Evolutionary conservation across 1,140 invertebrate genomes (phyloP), one percentile per base, ranked within the genome.

Genomic region (Tribolium castaneum): DNA sequence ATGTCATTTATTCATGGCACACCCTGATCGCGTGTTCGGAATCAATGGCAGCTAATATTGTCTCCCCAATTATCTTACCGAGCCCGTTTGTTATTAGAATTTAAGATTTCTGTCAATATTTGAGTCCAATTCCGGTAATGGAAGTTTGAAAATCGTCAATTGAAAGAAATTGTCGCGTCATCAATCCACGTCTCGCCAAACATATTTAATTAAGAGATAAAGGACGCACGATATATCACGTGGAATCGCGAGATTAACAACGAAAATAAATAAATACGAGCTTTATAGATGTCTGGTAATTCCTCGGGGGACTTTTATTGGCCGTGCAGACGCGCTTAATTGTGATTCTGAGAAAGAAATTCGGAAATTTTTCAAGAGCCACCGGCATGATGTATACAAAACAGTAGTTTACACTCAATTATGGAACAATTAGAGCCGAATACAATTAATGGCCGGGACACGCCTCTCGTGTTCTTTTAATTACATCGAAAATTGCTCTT

Each of bases 81-180:
- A 54, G 35, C 56, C 45, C 66, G 66, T 30, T 74, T 75, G 76
- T 79, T 78, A 81, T 84, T 83, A 79, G 80, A 81, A 83, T 83
- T 83, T 81, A 79, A 82, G 83, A 83, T 84, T 83, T 80, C 77
- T 81, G 82, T 84, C 83, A 84, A 84, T 84, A 84, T 84, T 84
- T 83, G 81, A 80, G 72, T 81, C 78, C 80, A 84, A 83, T 83
- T 84, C 82, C 80, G 74, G 78, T 83, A 84, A 84, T 84, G 83
- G 83, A 78, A 81, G 1, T 4, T 30, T 30, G 25, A 30, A 30
- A 30, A 30, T 30, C 25, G 25, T 30, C 25, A 30, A 30, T 30
- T 30, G 25, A 30, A 14, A 49, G 66, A 71, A 19, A 16, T 71
- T 71, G 34, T 71, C 34, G 66, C 10, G 51, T 30, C 16, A 75